Conservation (phyloP, 2,888 invertebrate species). For the Blastobasis lacticolella region DNA sequence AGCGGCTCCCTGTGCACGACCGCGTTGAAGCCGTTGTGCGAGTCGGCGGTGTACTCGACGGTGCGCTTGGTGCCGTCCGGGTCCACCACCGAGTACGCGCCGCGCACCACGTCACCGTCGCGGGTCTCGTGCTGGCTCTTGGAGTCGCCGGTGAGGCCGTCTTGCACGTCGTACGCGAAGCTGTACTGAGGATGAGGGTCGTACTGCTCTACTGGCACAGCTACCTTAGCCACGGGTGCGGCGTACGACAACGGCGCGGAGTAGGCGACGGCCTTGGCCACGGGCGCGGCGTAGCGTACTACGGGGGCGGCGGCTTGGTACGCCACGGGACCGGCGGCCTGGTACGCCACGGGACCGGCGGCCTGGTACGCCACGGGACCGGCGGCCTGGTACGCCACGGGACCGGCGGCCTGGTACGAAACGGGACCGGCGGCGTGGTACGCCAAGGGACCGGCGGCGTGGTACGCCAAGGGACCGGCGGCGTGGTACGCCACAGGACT, state of each 20-base stretch:
- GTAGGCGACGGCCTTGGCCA: conserved; percentile 71
- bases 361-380: conserved; percentile 38
- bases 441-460: conserved; percentile 40
- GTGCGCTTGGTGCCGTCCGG: conserved; percentile 73
- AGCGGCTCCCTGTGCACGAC: conserved; percentile 65
- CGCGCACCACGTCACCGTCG: conserved; percentile 61
- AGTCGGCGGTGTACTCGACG: conserved; percentile 67
- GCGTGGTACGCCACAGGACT: conserved; percentile 22
- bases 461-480: conserved; percentile 18
- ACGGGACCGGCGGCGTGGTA: conserved; percentile 32
- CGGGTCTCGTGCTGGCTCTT: conserved; percentile 62
- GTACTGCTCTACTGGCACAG: conserved; percentile 42
- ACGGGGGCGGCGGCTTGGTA: conserved; percentile 28
- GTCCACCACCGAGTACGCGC: conserved; percentile 72
- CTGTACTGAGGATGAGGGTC: conserved; percentile 54
- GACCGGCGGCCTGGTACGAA: conserved; percentile 27
- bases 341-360: conserved; percentile 35
- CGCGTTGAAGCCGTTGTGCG: conserved; percentile 71
- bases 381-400: conserved; percentile 29
- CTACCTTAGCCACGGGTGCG: conserved; percentile 36
- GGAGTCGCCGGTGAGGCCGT: conserved; percentile 65
- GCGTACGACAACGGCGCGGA: conserved; percentile 70
- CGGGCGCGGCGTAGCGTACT: conserved; percentile 50
- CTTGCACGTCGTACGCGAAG: conserved; percentile 74
- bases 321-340: conserved; percentile 55